Percentiles rank a stretch among this genome's conserved stretches.
phyloP scores from a whole-genome alignment of 2,113 vertebrate species.

The Urocynchramus pylzowi region DNA sequence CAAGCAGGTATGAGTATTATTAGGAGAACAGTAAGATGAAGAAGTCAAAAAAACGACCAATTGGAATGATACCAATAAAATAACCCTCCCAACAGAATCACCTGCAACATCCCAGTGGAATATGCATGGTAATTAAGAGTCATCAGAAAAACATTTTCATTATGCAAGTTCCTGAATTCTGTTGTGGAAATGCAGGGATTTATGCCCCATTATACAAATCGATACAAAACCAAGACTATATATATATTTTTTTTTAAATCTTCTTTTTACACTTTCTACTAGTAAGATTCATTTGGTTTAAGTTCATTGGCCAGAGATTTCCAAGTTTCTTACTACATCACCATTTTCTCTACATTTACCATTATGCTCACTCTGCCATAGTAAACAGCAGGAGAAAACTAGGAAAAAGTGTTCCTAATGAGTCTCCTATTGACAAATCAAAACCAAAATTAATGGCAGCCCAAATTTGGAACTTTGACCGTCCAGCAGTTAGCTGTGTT shows the following conservation, averaged over 20 bases:
- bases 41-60: not conserved
- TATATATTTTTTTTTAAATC: not conserved
- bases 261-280: not conserved
- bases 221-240: not conserved
- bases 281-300: slow-evolving; percentile 49
- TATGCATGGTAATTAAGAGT: not conserved
- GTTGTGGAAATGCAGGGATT: not conserved
- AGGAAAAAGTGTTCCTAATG: not conserved
- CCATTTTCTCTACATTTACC: not conserved
- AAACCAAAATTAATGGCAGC: not conserved
- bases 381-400: not conserved
- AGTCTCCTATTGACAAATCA: not conserved
- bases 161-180: not conserved
- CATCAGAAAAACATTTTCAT: not conserved
- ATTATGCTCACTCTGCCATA: not conserved
- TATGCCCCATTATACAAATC: not conserved
- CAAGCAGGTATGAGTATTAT: not conserved
- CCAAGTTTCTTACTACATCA: not conserved
- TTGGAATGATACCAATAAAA: not conserved
- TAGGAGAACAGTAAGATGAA: not conserved
- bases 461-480: not conserved
- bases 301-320: not conserved
- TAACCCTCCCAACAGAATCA: not conserved
- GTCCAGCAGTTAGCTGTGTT: not conserved
- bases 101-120: not conserved